Conservation (phyloP, 1,140 invertebrate genomes). For the Eupeodes corollae region DNA sequence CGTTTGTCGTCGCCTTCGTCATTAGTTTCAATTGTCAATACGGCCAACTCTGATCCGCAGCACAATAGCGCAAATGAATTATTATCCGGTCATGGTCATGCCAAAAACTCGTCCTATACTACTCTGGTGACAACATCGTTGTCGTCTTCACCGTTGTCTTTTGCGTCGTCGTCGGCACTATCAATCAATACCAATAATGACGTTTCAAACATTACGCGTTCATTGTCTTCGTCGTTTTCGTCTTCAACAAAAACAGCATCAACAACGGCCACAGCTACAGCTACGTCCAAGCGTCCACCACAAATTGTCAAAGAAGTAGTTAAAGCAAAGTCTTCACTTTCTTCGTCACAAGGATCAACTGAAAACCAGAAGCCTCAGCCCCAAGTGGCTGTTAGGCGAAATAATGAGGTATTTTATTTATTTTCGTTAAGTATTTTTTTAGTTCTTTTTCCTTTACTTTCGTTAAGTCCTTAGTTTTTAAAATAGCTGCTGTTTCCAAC, state of each 20-base stretch:
- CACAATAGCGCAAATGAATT: neutral
- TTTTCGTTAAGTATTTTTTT: too few species aligned
- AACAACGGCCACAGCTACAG: slow-evolving; percentile 5
- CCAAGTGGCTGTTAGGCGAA: slow-evolving; percentile 1
- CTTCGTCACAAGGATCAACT: neutral
- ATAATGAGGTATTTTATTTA: neutral
- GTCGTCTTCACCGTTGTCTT: neutral
- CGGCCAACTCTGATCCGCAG: slow-evolving; percentile 25
- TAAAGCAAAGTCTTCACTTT: neutral
- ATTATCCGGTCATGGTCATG: neutral
- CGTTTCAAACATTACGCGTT: slow-evolving; percentile 18
- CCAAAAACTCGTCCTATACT: neutral
- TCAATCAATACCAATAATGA: slow-evolving; percentile 1
- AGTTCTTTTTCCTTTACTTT: too few species aligned
- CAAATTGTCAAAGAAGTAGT: slow-evolving; percentile 1
- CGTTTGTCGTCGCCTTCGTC: slow-evolving; percentile 31
- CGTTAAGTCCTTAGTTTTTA: too few species aligned
- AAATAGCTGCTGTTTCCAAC: too few species aligned
- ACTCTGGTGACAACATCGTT: neutral
- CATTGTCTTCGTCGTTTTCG: slow-evolving; percentile 4
- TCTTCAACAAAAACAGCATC: slow-evolving; percentile 7
- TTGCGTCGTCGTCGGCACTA: slow-evolving; percentile 2
- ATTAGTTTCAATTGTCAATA: slow-evolving; percentile 23
- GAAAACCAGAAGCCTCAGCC: neutral
- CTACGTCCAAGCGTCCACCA: neutral